Percentiles rank a stretch among this genome's conserved stretches.
Evolutionary conservation across 2,888 invertebrate species (phyloP).

Genomic region (Drepana falcataria): DNA sequence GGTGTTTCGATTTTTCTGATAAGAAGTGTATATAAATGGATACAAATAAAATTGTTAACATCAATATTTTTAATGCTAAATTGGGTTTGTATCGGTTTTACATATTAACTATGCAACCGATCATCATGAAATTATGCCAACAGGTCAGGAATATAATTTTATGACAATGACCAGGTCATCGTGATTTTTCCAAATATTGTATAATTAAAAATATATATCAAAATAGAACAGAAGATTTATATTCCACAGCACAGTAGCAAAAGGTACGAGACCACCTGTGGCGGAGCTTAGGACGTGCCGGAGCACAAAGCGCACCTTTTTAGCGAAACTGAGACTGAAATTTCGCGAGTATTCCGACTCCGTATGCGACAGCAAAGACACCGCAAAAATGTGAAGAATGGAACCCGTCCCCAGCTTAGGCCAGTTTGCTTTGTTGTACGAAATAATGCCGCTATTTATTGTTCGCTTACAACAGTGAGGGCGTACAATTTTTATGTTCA

Average conservation of each 20-base stretch:
- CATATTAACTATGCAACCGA: too few relatives aligned
- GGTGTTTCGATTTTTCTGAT: too few relatives aligned
- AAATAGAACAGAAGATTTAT: too few relatives aligned
- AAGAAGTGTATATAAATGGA: too few relatives aligned
- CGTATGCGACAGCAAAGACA: conserved; percentile 42
- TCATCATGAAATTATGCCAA: too few relatives aligned
- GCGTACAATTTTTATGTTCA: conserved; percentile 18
- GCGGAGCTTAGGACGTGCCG: conserved; percentile 38
- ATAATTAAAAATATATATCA: too few relatives aligned
- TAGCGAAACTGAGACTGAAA: conserved; percentile 42
- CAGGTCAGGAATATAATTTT: too few relatives aligned
- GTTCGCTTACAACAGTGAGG: conserved; percentile 27
- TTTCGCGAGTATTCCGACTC: conserved; percentile 39
- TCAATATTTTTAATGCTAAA: too few relatives aligned
- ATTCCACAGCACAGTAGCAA: conserved; percentile 3
- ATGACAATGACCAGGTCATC: too few relatives aligned
- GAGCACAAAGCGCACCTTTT: conserved; percentile 52
- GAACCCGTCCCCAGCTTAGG: conserved; percentile 24
- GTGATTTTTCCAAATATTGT: too few relatives aligned
- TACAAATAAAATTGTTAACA: too few relatives aligned
- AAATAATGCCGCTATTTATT: conserved; percentile 40
- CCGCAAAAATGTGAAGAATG: conserved; percentile 57
- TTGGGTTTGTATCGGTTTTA: too few relatives aligned
- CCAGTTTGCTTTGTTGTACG: conserved; percentile 22
- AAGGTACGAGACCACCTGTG: conserved; percentile 46